Base-by-base conservation (phyloP, 2,797 vertebrate species). In the Discoglossus pictus region DNA sequence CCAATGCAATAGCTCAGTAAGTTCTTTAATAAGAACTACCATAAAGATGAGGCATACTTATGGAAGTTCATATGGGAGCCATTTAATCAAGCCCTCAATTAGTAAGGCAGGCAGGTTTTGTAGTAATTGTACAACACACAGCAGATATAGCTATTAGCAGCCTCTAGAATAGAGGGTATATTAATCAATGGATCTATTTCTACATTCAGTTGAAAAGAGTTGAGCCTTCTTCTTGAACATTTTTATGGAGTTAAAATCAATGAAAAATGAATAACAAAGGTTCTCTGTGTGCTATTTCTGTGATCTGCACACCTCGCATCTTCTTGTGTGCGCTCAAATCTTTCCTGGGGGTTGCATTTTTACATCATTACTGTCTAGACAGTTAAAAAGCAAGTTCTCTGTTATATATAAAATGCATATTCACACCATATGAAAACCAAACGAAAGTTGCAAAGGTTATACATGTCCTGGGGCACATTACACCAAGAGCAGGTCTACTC, bases 331-430 rank as follows among this genome's bases (percentile, higher is more conserved):
- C 13, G 20, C 42, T 34, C 1, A 16, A 5, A 9, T 51, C 11
- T 34, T 40, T 51, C 65, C 38, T 7, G n/a, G 16, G 24, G 55
- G 46, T 13, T 44, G 17, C 31, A 35, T 60, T 53, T 31, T 50
- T 36, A 46, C 11, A 18, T 39, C 43, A 16, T 56, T 27, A 46
- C 51, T 25, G 44, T 56, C 60, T 70, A 54, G 52, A 70, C 27
- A 15, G 60, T 62, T 38, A 34, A 43, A 63, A 55, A 36, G 25
- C 38, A 44, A 27, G 53, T 24, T 24, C 23, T 56, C 9, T 51
- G 47, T 43, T 9, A 63, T 61, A 58, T 18, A 50, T 48, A 47
- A 70, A 70, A 63, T 63, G 61, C 52, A 51, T 63, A 70, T 70
- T 70, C 52, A 63, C 52, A 63, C 42, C 52, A 70, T 46, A 48